Percentiles rank a stretch among this genome's conserved stretches.
phyloP scores from a whole-genome alignment of 2,113 vertebrate genomes.

The Poicephalus gulielmi region DNA sequence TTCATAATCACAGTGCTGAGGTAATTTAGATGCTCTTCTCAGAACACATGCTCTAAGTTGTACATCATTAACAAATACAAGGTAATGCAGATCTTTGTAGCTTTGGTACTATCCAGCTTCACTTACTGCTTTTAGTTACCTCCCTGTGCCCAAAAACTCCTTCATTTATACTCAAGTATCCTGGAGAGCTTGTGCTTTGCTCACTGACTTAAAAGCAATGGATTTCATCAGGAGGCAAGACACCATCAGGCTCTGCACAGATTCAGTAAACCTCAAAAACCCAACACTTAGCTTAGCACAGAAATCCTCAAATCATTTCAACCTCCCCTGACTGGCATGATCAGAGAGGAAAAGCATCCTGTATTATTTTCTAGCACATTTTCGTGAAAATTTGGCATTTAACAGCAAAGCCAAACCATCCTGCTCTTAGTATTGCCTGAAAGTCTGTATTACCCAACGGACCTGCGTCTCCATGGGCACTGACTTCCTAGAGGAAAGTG shows the following conservation, averaged over 20 bases:
- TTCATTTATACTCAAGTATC: neutral
- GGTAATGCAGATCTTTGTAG: neutral
- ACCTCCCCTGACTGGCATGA: neutral
- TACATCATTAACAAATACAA: neutral
- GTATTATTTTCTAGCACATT: neutral
- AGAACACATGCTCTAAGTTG: accelerated
- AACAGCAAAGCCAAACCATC: neutral
- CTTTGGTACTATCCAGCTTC: neutral
- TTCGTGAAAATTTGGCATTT: neutral
- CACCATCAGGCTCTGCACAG: neutral
- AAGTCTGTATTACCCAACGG: neutral
- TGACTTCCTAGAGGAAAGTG: neutral
- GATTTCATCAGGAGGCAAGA: neutral
- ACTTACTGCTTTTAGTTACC: neutral
- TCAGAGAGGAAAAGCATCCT: neutral
- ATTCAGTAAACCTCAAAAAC: neutral
- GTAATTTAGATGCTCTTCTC: neutral
- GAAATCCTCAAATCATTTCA: neutral
- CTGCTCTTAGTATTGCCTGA: neutral
- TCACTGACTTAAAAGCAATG: neutral
- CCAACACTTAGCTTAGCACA: neutral
- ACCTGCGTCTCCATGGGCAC: accelerated
- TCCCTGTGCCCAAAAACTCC: neutral
- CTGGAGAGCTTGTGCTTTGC: neutral
- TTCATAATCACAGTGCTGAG: neutral